These are phyloP conservation scores for Ochotona curzoniae DNA, from an alignment of 2,113 vertebrate genomes.

Conservation along the genomic window DNA sequence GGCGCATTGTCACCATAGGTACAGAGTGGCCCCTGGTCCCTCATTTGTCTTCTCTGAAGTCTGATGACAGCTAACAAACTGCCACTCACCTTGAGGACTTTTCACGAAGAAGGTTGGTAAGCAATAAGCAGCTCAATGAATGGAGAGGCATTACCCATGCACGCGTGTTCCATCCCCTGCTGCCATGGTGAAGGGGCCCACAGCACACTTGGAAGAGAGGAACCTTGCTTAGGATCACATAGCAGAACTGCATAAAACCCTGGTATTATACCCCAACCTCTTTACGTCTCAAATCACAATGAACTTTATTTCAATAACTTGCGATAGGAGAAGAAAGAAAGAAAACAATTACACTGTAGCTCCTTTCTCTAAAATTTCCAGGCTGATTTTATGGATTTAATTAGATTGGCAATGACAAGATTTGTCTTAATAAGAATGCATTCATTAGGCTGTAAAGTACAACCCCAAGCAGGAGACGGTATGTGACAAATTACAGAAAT, in stretches of 20 bases:
- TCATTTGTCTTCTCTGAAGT: neutral
- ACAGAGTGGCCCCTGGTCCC: neutral
- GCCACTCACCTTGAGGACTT: neutral
- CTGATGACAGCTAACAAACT: neutral
- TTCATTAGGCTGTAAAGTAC: slow-evolving; percentile 69
- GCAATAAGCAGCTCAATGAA: neutral
- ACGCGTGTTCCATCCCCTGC: neutral
- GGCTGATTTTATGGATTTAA: slow-evolving; percentile 69
- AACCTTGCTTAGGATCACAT: neutral
- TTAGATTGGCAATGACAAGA: slow-evolving; percentile 72
- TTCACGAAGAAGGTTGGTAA: neutral
- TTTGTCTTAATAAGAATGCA: slow-evolving; percentile 71
- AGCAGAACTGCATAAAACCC: neutral
- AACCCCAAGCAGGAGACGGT: slow-evolving; percentile 65
- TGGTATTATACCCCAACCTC: neutral
- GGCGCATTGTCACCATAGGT: neutral
- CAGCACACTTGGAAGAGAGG: neutral
- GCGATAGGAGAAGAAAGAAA: neutral
- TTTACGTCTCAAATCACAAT: slow-evolving; percentile 21
- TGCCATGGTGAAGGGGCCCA: neutral
- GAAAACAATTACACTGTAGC: neutral
- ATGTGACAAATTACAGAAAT: slow-evolving; percentile 76
- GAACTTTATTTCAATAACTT: neutral
- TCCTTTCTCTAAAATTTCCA: slow-evolving; percentile 50
- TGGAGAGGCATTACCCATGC: neutral